Base-by-base conservation (phyloP, 2,113 vertebrate species). In the Pseudonaja textilis region DNA sequence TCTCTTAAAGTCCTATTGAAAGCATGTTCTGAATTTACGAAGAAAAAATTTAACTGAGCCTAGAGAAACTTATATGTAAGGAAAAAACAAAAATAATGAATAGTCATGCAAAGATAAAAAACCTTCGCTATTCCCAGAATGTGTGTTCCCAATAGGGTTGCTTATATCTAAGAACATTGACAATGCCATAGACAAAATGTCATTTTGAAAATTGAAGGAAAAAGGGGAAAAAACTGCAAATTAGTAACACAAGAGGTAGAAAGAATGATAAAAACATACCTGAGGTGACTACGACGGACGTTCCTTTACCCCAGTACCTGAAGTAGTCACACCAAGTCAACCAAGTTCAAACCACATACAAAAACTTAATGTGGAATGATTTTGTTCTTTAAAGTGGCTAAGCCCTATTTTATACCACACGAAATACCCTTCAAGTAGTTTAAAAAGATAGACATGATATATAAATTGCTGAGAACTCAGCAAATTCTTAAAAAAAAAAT, bases 41-140 rank as follows among this genome's bases (percentile, higher is more conserved):
- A 81, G 20, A 89, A 89, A 50, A 87, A 34, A 39, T 12, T 39
- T 64, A 54, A 69, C 52, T 54, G n/a, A 81, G 69, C n/a, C n/a
- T 39, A 81, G n/a, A 20, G 34, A 39, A 47, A 47, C 47, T 8
- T 59, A 59, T 59, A 25, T 25, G 5, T 64, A 14, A 16, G 34
- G n/a, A 16, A 74, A 74, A 34, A 52, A 55, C 6, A 45, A 87
- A 87, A 61, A 87, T 20, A 47, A 8, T 4, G 25, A 52, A 25
- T 3, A 23, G 7, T 25, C 45, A 39, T 34, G 1, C 22, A 34
- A 95, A 98, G 97, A 93, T 92, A 59, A 45, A 55, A 20, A 25
- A 11, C 25, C 0, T 5, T 29, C 10, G 1, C 4, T 89, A 2
- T 59, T 47, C 3, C 10, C 20, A 56, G 64, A 54, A 22, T 61